Evolutionary conservation across 2,888 invertebrate species (phyloP), one percentile per base, ranked within the genome.

Genomic region (Pandemis corylana): DNA sequence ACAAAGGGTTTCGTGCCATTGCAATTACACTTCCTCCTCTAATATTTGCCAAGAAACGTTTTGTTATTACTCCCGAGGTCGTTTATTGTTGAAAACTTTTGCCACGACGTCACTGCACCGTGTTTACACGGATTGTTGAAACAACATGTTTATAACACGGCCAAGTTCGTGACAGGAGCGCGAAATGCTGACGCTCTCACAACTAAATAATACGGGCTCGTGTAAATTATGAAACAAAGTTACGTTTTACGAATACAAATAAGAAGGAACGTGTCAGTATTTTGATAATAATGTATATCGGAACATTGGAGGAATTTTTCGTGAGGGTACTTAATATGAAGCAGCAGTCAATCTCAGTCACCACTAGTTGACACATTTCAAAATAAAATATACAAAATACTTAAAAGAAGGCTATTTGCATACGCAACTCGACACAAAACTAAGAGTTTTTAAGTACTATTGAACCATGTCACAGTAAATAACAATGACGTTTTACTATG

Each of bases 31-130:
- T 75, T 75, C 75, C 68, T 44, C 68, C 65, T 66, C 53, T 71
- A 75, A 75, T 71, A 75, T 75, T 63, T 75, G 75, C 75, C 75
- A 75, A 75, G 74, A 75, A 70, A 74, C 69, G 69, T 63, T 62
- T 71, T 75, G 75, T 75, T 75, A 71, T 75, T 75, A 42, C 61
- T 66, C 69, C 69, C 41, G 63, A 20, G 46, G 59, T 7, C 12
- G 53, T 56, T 53, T 67, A 67, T 70, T 74, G 71, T 67, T 71
- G 65, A 67, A 70, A 53, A 67, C 75, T 71, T 75, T 75, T 70
- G 49, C 36, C 46, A 65, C 56, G 46, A 49, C 73, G 69, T 73
- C 73, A 66, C 12, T 51, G 36, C 53, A 56, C 44, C 41, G 36
- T 70, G 65, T 67, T 66, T 70, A 62, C 63, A 28, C 44, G 46